Evolutionary conservation across 2,113 vertebrate species (phyloP), one percentile per base, ranked within the genome.

Genomic region (Leucoraja erinaceus): DNA sequence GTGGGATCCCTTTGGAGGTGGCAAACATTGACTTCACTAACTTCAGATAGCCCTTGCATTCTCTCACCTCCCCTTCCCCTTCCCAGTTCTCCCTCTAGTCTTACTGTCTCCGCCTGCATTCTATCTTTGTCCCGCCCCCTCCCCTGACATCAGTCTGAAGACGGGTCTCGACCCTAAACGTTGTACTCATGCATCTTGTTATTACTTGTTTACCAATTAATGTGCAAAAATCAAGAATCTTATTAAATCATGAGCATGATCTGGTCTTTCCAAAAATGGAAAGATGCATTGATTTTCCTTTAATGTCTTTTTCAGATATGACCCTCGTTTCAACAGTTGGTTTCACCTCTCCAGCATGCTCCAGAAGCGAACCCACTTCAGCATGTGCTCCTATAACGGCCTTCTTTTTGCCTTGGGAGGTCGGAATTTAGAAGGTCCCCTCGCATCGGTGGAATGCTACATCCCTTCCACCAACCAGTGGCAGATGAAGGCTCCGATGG

Each of bases 261-360:
- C 10, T 56, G 11, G 59, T 86, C 56, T 86, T 61, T 63, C n/a
- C 56, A n/a, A 31, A 72, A n/a, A 61, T n/a, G 0, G 0, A 84
- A 31, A 86, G 22, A 16, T 63, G n/a, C 59, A 63, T n/a, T 72
- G 70, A 72, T 72, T 72, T 72, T 18, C 22, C 61, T n/a, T 12
- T 10, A 54, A 61, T 10, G 10, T 91, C 2, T 91, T 93, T 86
- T 47, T 33, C 94, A 98, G 97, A 94, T 97, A 97, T 0, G 97
- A 98, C 93, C 97, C 97, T 0, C 96, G 96, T 91, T 98, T 98
- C 94, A 97, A 97, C 95, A 97, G 96, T 79, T 97, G 97, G 97
- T 95, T 98, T 77, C 97, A 98, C 94, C 93, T 98, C 94, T 95
- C 96, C 94, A 96, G 96, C 95, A 97, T 97, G 97, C 95, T 96